Evolutionary conservation across 2,888 invertebrate genomes (phyloP), one percentile per base, ranked within the genome.

Genomic region (Campaea margaritaria): DNA sequence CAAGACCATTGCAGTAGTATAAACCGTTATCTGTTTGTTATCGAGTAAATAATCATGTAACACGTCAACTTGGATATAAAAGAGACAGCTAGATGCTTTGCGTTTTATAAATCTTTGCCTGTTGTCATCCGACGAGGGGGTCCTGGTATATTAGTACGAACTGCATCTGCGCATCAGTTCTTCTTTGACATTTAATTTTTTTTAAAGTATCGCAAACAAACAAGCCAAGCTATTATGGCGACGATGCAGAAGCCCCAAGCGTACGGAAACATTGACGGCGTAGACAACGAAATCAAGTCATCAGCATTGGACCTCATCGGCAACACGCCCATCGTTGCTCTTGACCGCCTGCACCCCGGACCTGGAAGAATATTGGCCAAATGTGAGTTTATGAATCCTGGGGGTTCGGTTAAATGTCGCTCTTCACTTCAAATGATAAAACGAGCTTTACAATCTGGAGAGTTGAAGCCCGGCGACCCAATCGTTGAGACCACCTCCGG

Each of bases 381-480:
- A 85, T 92, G 91, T 75, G 91, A 92, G 70, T 91, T 87, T 61
- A 91, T 90, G 90, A 92, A 91, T 53, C 91, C 91, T 9, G 89
- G 91, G 31, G 91, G 84, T 11, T 92, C 91, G 0, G 83, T 92
- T 36, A 92, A 92, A 78, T 86, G 86, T 56, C 85, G 91, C 11
- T 92, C 91, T 0, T 85, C 91, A 0, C 66, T 91, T 46, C 76
- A 83, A 59, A 91, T 91, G 91, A 85, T 92, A 57, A 65, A 76
- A 34, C 76, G 76, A 44, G 91, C 91, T 1, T 59, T 72, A 1
- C 77, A 77, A 27, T 75, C 73, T 14, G 91, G 91, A 10, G 77
- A 78, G 3, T 60, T 92, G 45, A 79, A 83, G 51, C 89, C 89
- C 4, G 89, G 88, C 2, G 76, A 63, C 9, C 84, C 84, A 0